Evolutionary conservation across 2,888 invertebrate species (phyloP).

Genomic region (Nemurella pictetii): DNA sequence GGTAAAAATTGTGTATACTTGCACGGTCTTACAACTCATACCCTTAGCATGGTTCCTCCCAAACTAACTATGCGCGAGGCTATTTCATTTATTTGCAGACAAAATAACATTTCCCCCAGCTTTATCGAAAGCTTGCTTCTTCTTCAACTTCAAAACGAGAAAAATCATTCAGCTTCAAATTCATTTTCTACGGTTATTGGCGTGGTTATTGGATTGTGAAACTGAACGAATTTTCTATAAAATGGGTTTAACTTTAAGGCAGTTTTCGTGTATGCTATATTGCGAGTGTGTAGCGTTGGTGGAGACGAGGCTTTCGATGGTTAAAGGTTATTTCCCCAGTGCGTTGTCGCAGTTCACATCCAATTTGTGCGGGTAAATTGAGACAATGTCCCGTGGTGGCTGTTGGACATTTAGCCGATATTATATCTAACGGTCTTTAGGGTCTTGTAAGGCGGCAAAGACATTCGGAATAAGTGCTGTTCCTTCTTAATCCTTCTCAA

Average conservation of each 20-base stretch:
- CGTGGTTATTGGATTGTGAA: constrained; percentile 28
- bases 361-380: constrained; percentile 43
- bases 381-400: constrained; percentile 40
- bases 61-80: neutral
- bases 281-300: neutral
- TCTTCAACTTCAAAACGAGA: constrained; percentile 2
- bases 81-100: neutral
- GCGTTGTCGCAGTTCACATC: constrained; percentile 41
- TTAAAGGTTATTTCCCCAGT: constrained; percentile 41
- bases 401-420: constrained; percentile 40
- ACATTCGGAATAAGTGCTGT: neutral
- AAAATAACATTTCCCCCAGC: neutral
- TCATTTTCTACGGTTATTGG: constrained; percentile 17
- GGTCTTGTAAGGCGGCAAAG: constrained; percentile 2
- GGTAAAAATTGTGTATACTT: too few species aligned
- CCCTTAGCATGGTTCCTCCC: too few species aligned
- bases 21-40: too few species aligned
- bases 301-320: constrained; percentile 17
- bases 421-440: constrained; percentile 29
- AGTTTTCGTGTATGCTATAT: constrained; percentile 15
- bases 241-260: constrained; percentile 31
- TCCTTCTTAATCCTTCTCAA: neutral
- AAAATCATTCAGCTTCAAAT: constrained; percentile 22
- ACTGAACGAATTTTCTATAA: constrained; percentile 24
- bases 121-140: neutral